Base-by-base conservation (phyloP, 2,797 vertebrate genomes). In the Platyrinchus mystaceus region DNA sequence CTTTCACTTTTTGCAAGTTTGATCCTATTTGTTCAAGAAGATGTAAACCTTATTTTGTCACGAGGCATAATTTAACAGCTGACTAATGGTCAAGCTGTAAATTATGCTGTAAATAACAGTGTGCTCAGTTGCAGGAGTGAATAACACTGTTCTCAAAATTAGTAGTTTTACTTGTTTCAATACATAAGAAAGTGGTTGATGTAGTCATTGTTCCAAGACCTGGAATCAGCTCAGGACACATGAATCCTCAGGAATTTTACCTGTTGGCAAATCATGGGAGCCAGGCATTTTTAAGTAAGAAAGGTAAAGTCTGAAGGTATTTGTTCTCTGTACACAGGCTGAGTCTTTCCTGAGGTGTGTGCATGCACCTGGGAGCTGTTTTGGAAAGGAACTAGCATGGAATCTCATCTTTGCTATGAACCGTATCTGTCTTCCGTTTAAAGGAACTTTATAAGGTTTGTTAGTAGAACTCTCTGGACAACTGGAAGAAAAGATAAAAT, bases 1-100 rank as follows among this genome's bases (percentile, higher is more conserved):
- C 76, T 96, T 97, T 89, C 63, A 78, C 47, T 94, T 94, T 95
- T 92, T 75, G 24, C 78, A 81, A 86, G 69, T 70, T 94, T 94
- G 67, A 75, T 89, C 36, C 20, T 87, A 90, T 76, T 94, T 89
- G 41, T 88, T 90, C 49, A 73, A 75, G 77, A 88, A 50, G 84
- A 84, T 78, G 58, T 94, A 69, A 87, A 93, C 49, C 36, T 84
- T 95, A 56, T 82, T 92, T 76, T 73, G 91, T 59, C 53, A 58
- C 12, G 34, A 84, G 64, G 83, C 85, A 84, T 93, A 89, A 92
- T 94, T 94, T 93, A 93, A 90, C 82, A 68, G 79, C 84, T 94
- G 84, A 95, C 64, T 94, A 68, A 94, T 87, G 81, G 36, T 88
- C 70, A 69, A 67, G 49, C 44, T 93, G 69, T 62, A 73, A 87